Evolutionary conservation across 1,140 invertebrate species (phyloP).

Genomic region (Drosophila sproati): DNA sequence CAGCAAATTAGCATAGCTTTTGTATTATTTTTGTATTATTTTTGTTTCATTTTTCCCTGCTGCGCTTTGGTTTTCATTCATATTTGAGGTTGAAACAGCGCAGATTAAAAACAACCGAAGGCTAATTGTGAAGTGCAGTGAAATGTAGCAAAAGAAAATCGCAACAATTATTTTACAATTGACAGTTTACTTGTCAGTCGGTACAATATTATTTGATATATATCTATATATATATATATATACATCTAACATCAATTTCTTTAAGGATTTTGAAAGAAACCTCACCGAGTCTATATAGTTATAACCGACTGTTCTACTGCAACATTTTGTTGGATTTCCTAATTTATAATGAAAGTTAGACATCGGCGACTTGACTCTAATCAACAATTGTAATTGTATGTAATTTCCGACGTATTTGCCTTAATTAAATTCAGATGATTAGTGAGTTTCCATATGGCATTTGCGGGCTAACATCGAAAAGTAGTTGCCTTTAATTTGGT

Average conservation of each 20-base stretch:
- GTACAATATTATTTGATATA: too few species aligned
- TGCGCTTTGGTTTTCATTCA: background rate
- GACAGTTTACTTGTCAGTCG: too few species aligned
- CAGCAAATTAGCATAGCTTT: constrained; percentile 28
- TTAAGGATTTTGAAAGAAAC: too few species aligned
- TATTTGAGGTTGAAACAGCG: background rate
- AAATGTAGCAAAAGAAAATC: background rate
- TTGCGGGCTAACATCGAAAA: background rate
- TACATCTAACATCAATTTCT: too few species aligned
- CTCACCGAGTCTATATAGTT: too few species aligned
- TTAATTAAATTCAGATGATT: background rate
- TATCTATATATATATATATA: too few species aligned
- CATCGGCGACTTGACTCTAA: too few species aligned
- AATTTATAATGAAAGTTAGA: too few species aligned
- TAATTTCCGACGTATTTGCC: background rate
- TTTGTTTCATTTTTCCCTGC: constrained; percentile 1
- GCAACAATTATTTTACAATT: too few species aligned
- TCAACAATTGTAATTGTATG: too few species aligned
- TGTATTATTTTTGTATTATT: background rate
- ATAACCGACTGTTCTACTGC: too few species aligned
- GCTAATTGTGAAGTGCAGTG: constrained; percentile 3
- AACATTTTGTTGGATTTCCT: too few species aligned
- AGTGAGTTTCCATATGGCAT: background rate
- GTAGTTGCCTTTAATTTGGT: background rate
- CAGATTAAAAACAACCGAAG: background rate